Base-by-base conservation (phyloP, 2,113 vertebrate genomes). In the Xenus cinereus region DNA sequence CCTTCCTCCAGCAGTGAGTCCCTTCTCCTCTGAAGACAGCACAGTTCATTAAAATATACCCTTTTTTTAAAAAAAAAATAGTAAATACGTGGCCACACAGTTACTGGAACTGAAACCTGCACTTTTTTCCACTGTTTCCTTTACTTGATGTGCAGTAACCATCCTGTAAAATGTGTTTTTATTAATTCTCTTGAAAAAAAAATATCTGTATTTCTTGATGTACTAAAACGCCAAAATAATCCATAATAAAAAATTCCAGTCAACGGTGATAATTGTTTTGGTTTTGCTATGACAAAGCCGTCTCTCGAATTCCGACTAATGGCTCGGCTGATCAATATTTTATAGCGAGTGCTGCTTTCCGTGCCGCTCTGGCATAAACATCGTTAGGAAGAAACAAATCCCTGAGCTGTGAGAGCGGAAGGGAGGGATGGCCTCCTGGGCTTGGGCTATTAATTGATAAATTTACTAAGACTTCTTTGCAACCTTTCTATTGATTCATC, bases 291-390 rank as follows among this genome's bases (percentile, higher is more conserved):
- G 74, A 45, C 83, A 72, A 17, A 22, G 73, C 67, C 27, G 8
- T 56, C 76, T 87, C 75, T 75, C 14, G 2, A 41, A 63, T 73
- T 43, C 63, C 79, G 69, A 9, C 76, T 88, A 83, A 89, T 80
- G 80, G 72, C 51, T 86, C 8, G 1, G 41, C 64, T 71, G 46
- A 89, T 94, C 89, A 71, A 93, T 95, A 63, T 71, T 96, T 91
- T 30, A 94, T 71, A 53, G 48, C 2, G 0, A 74, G 64, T 11
- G 72, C 76, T 79, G 86, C 89, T 87, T 54, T 35, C 80, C 8
- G 2, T 60, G 64, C 74, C 10, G 9, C 74, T 62, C 88, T 41
- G 63, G 27, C 82, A 43, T 87, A 62, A 84, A 43, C 60, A 18
- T 19, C 28, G 53, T 11, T 46, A 30, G 64, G 63, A 73, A 81